Evolutionary conservation across 2,113 vertebrate species (phyloP).

Genomic region (Serilophus lunatus): DNA sequence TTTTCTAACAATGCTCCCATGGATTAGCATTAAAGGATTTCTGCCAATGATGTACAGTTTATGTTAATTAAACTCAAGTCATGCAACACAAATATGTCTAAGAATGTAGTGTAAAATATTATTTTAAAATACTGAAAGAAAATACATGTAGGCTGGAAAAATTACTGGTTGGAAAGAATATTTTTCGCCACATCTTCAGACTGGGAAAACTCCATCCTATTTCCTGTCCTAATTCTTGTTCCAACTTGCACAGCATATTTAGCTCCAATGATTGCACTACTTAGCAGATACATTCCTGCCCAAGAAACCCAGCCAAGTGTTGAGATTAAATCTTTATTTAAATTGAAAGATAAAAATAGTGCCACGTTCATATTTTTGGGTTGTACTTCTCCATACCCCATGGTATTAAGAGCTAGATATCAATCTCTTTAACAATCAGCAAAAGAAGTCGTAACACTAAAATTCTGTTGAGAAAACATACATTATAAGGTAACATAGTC

Average conservation of each 20-base stretch:
- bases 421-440: neutral
- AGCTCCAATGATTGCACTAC: constrained; percentile 5
- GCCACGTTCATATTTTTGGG: neutral
- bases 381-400: neutral
- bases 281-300: neutral
- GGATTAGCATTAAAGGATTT: neutral
- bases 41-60: neutral
- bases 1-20: neutral
- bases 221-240: constrained; percentile 13
- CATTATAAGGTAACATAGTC: neutral
- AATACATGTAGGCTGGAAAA: neutral
- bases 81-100: neutral
- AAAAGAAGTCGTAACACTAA: neutral
- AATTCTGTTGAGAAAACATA: neutral
- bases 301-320: neutral
- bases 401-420: neutral
- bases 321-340: constrained; percentile 46
- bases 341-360: constrained; percentile 47
- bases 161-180: neutral
- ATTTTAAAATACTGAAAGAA: neutral
- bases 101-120: neutral
- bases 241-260: constrained; percentile 5
- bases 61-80: neutral
- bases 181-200: neutral
- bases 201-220: neutral